Base-by-base conservation (phyloP, 2,888 invertebrate species). In the Cremastinae sp. region DNA sequence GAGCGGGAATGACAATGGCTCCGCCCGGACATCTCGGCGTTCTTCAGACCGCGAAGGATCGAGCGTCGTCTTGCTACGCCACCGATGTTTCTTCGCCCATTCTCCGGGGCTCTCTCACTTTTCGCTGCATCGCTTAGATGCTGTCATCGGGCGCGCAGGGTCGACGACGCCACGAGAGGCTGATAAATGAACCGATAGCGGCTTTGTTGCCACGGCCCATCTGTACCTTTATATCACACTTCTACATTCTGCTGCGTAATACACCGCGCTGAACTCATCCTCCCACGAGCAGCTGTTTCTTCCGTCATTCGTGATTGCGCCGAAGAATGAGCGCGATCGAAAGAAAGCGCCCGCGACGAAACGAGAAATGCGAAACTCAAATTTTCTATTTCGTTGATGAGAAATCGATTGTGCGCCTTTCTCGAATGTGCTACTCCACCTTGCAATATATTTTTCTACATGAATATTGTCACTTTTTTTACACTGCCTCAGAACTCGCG, bases 171-270 rank as follows among this genome's bases (percentile, higher is more conserved):
- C 80, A 79, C 85, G 85, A 88, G 85, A 83, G 83, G 75, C 84
- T 84, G 89, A 89, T 89, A 88, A 89, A 89, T 89, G 89, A 89
- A 87, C 82, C 86, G 89, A 89, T 89, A 89, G 83, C 81, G 83
- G 81, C 83, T 86, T 89, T 89, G 87, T 86, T 82, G 74, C 78
- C 59, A 41, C 75, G 79, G 79, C 81, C 53, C 86, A 84, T 83
- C 84, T 84, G 83, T 79, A 86, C 83, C 87, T 87, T 86, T 84
- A 82, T 84, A 82, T 83, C 82, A 81, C 51, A 66, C 22, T 65
- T 28, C 65, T 70, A 5, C 70, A 74, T 74, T 74, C 76, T 41
- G 41, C 70, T 37, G 49, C 69, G 43, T 65, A 69, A 69, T 56
- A 74, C 47, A 61, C 69, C 69, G 74, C 69, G 56, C 43, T 41